Evolutionary conservation across 1,140 invertebrate genomes (phyloP).

Genomic region (Halesus radiatus): DNA sequence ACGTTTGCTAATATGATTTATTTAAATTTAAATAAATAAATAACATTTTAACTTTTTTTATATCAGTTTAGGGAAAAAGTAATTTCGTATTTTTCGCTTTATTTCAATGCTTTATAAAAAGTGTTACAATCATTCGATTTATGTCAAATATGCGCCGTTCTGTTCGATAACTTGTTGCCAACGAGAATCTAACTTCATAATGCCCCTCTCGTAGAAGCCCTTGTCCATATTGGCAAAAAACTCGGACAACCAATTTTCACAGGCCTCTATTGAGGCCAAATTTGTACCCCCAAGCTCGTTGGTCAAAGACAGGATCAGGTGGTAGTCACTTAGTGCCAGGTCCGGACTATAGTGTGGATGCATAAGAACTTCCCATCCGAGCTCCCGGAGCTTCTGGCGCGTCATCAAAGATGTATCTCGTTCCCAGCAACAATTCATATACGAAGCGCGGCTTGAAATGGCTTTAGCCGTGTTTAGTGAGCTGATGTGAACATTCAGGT

Average conservation of each 20-base stretch:
- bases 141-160: slow-evolving; percentile 28
- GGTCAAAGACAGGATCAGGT: too few species aligned
- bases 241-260: slow-evolving; percentile 22
- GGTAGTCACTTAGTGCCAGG: too few species aligned
- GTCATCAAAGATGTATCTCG: slow-evolving; percentile 24
- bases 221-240: slow-evolving; percentile 22
- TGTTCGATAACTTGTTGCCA: slow-evolving; percentile 32
- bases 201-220: slow-evolving; percentile 19
- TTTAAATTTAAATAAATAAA: too few species aligned
- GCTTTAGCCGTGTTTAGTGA: too few species aligned
- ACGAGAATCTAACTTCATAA: slow-evolving; percentile 7
- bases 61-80: too few species aligned
- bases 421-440: too few species aligned
- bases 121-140: slow-evolving; percentile 24
- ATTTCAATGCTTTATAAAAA: not conserved
- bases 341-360: slow-evolving; percentile 10
- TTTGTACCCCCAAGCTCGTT: not conserved
- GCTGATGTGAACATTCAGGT: too few species aligned
- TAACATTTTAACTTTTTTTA: too few species aligned
- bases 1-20: too few species aligned
- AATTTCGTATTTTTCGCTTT: too few species aligned
- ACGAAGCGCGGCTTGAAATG: too few species aligned
- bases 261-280: not conserved
- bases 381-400: slow-evolving; percentile 19
- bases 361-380: slow-evolving; percentile 19